A percentile compares a stretch with the other conserved stretches of the same genome.
Conservation (phyloP, 2,888 invertebrate genomes). For the Marronus borbonicus region DNA sequence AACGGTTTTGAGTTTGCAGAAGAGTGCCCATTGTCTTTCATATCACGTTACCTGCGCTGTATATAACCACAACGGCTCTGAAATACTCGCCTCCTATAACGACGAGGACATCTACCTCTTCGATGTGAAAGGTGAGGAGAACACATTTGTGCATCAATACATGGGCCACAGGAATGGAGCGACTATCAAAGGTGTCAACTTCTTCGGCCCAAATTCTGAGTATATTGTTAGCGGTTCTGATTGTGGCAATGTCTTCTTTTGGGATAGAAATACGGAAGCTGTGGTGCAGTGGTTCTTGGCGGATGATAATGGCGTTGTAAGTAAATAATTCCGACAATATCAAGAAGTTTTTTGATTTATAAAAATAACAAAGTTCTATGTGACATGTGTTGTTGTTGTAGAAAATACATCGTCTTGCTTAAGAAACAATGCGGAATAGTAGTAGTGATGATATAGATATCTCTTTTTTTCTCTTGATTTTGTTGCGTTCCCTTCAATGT, state of each 20-base stretch:
- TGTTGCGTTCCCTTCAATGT: no score
- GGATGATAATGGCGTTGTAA: slow-evolving; percentile 88
- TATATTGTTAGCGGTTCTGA: slow-evolving; percentile 95
- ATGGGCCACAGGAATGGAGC: slow-evolving; percentile 79
- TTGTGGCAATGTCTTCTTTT: slow-evolving; percentile 89
- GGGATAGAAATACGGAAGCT: slow-evolving; percentile 91
- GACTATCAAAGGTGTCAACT: slow-evolving; percentile 93
- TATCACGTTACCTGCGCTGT: slow-evolving; percentile 90
- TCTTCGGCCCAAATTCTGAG: slow-evolving; percentile 93
- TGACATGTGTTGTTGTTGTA: no score
- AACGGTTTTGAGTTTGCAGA: slow-evolving; percentile 48
- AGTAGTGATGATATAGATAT: no score
- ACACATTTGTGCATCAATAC: slow-evolving; percentile 72
- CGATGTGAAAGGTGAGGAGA: slow-evolving; percentile 73
- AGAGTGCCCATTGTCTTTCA: slow-evolving; percentile 58
- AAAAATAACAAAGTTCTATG: no score
- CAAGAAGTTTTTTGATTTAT: no score
- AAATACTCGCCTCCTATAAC: slow-evolving; percentile 94
- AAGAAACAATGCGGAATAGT: no score
- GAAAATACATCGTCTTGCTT: no score
- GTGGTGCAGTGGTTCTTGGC: slow-evolving; percentile 92
- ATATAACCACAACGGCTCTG: slow-evolving; percentile 92
- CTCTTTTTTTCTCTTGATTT: no score
- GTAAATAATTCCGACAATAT: slow-evolving; percentile 61
- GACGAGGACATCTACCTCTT: slow-evolving; percentile 95